phyloP scores from a whole-genome alignment of 2,888 invertebrate genomes.

The Pycnomerus fuliginosus region DNA sequence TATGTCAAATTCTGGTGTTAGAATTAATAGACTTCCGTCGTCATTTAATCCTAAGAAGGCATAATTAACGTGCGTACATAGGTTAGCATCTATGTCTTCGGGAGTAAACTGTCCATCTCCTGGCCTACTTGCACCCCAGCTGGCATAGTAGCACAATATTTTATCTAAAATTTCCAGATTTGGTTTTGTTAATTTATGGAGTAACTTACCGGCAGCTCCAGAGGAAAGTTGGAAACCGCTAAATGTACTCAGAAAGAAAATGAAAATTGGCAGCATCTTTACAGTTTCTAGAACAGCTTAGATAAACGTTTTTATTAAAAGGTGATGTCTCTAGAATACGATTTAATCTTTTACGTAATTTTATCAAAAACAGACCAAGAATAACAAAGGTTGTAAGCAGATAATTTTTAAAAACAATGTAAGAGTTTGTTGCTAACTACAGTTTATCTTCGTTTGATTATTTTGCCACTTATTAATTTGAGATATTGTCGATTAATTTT shows the following conservation, averaged over 20 bases:
- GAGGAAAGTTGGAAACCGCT: background rate
- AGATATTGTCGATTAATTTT: no score
- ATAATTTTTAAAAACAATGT: no score
- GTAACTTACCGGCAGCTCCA: background rate
- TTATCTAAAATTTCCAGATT: no score
- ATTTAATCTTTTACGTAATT: no score
- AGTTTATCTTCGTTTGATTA: no score
- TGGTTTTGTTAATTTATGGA: background rate
- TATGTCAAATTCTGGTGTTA: slow-evolving; percentile 28
- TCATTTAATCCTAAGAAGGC: slow-evolving; percentile 33
- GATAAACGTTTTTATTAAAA: no score
- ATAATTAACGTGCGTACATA: slow-evolving; percentile 36
- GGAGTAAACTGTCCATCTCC: slow-evolving; percentile 26
- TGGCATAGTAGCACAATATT: slow-evolving; percentile 37
- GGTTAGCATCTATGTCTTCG: slow-evolving; percentile 30
- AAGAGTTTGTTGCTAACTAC: no score
- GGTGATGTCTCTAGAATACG: no score
- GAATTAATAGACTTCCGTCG: slow-evolving; percentile 32
- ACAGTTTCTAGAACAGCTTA: no score
- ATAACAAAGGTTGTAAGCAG: no score
- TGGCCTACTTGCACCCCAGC: slow-evolving; percentile 27
- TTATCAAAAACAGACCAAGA: no score
- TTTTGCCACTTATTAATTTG: no score
- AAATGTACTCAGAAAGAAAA: background rate
- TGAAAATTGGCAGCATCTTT: background rate